Percentiles rank a stretch among this genome's conserved stretches.
phyloP scores from a whole-genome alignment of 2,113 vertebrate species.

The Indri indri region DNA sequence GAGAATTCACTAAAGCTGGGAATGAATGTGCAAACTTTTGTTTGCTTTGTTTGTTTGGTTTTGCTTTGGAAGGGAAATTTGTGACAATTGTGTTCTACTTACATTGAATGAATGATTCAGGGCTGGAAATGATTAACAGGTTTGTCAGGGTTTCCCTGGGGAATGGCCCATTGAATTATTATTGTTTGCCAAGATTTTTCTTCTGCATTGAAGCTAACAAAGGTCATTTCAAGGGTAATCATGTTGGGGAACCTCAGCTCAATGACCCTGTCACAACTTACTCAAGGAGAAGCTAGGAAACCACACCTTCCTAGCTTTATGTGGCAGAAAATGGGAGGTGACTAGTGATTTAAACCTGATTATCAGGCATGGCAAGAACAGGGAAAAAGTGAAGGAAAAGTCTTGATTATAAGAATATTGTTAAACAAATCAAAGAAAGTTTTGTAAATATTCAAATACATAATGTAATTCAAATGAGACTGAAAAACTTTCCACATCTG shows the following conservation, averaged over 20 bases:
- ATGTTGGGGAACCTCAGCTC: not conserved
- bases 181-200: slow-evolving; percentile 3
- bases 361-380: slow-evolving; percentile 46
- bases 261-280: slow-evolving; percentile 18
- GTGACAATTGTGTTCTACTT: slow-evolving; percentile 2
- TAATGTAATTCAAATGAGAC: slow-evolving; percentile 32
- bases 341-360: slow-evolving; percentile 27
- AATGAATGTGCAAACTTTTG: not conserved
- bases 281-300: slow-evolving; percentile 36
- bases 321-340: slow-evolving; percentile 35
- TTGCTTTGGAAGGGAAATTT: slow-evolving; percentile 15
- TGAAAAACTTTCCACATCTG: slow-evolving; percentile 30
- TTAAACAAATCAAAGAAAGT: slow-evolving; percentile 53
- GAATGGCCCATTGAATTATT: slow-evolving; percentile 13
- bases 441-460: slow-evolving; percentile 39
- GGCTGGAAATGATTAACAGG: slow-evolving; percentile 27
- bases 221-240: slow-evolving; percentile 39
- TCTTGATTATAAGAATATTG: slow-evolving; percentile 37
- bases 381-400: slow-evolving; percentile 29
- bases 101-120: slow-evolving; percentile 31
- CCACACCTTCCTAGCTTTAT: slow-evolving; percentile 44
- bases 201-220: slow-evolving; percentile 40
- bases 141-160: not conserved
- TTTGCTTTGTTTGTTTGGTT: not conserved
- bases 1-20: not conserved